Conservation (phyloP, 1,140 invertebrate genomes). For the Laupala kohalensis region DNA sequence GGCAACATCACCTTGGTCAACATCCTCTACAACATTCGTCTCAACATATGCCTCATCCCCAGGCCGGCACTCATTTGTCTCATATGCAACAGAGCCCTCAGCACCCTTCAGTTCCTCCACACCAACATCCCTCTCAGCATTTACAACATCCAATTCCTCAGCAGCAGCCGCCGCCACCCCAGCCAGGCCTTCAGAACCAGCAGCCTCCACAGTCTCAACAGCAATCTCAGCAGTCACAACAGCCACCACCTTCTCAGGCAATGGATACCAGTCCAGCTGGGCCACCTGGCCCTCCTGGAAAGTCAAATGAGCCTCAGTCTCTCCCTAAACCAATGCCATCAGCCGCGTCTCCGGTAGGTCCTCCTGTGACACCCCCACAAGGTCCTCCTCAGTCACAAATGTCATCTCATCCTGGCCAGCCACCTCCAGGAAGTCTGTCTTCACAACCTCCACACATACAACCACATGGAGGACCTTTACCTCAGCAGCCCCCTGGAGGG, state of each 20-base stretch:
- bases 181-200: not conserved
- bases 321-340: not conserved
- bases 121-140: constrained; percentile 16
- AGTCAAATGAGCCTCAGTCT: not conserved
- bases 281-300: not conserved
- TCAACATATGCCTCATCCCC: not conserved
- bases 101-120: constrained; percentile 15
- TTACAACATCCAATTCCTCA: constrained; percentile 18
- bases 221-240: not conserved
- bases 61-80: not conserved
- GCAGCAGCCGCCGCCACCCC: constrained; percentile 17
- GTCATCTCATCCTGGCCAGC: not conserved
- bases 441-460: not conserved
- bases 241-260: not conserved
- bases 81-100: not conserved
- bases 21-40: not conserved
- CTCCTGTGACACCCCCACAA: not conserved
- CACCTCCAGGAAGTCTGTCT: not conserved
- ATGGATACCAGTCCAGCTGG: not conserved
- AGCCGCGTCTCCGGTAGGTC: not conserved
- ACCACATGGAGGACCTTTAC: not conserved
- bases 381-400: constrained; percentile 6
- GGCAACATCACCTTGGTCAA: not conserved
- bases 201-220: not conserved
- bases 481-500: not conserved